Evolutionary conservation across 1,140 invertebrate species (phyloP).

Genomic region (Ylistrum balloti): DNA sequence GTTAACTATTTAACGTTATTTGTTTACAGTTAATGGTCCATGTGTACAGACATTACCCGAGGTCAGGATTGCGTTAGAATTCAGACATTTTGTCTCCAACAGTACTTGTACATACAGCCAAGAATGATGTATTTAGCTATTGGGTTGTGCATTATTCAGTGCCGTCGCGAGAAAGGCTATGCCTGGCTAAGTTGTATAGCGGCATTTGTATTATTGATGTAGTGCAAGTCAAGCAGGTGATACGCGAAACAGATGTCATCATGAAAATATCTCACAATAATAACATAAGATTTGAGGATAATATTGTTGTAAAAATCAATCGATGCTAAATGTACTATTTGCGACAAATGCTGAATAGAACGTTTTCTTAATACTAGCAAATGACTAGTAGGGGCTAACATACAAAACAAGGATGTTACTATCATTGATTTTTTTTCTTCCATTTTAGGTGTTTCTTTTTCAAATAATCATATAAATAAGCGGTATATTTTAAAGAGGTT

Average conservation of each 20-base stretch:
- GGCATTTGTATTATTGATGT: background rate
- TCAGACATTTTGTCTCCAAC: constrained; percentile 2
- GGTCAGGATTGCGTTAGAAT: background rate
- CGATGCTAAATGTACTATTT: background rate
- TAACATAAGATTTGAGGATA: background rate
- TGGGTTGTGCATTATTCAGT: background rate
- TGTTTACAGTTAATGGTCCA: background rate
- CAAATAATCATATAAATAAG: no score
- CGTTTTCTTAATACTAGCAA: no score
- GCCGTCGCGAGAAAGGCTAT: background rate
- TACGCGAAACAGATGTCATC: background rate
- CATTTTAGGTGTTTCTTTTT: no score
- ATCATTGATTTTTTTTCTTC: no score
- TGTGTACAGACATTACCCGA: background rate
- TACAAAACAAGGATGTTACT: no score
- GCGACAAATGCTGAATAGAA: no score
- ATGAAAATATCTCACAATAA: background rate
- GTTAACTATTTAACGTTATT: background rate
- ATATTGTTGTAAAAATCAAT: background rate
- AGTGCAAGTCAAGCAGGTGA: background rate
- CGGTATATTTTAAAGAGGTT: no score
- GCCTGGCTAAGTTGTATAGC: background rate
- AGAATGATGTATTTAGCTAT: background rate
- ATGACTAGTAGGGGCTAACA: no score
- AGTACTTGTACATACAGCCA: background rate